Percentiles rank a stretch among this genome's conserved stretches.
Conservation (phyloP, 92 coral and sea anemone genomes). For the Umimayanthus kanabou region DNA sequence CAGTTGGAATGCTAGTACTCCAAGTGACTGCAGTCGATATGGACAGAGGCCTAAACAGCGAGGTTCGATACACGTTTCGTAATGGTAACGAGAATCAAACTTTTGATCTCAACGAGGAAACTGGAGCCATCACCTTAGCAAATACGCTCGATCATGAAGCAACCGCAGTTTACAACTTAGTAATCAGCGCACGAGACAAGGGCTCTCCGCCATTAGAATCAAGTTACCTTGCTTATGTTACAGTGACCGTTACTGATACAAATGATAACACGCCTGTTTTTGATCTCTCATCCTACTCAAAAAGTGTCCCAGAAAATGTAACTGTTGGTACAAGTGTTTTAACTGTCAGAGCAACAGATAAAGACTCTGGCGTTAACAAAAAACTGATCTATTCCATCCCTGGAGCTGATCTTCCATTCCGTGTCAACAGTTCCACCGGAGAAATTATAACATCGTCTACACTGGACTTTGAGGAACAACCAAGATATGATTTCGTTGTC, state of each 20-base stretch:
- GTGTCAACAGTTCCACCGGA: conserved; percentile 8
- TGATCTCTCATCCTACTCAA: conserved; percentile 5
- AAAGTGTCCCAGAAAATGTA: not conserved
- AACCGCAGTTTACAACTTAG: conserved; percentile 2
- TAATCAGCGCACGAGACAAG: conserved; percentile 42
- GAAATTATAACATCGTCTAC: not conserved
- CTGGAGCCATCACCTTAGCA: conserved; percentile 23
- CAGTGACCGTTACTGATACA: conserved; percentile 19
- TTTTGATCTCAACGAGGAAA: conserved; percentile 7
- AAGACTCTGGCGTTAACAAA: conserved; percentile 62
- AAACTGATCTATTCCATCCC: conserved; percentile 43
- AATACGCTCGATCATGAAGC: conserved; percentile 41
- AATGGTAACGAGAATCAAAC: conserved; percentile 39
- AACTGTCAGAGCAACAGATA: conserved; percentile 59
- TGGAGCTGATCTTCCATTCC: not conserved
- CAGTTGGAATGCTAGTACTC: conserved; percentile 1
- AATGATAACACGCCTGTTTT: conserved; percentile 51
- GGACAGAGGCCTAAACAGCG: conserved; percentile 18
- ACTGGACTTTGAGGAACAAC: conserved; percentile 1
- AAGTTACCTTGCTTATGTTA: conserved; percentile 44
- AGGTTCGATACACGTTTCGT: conserved; percentile 6
- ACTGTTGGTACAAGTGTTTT: conserved; percentile 7
- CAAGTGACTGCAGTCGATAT: conserved; percentile 33
- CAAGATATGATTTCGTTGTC: not conserved
- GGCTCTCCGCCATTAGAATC: conserved; percentile 44